Conservation (phyloP, 2,113 vertebrate genomes). For the Rhizomys pruinosus region DNA sequence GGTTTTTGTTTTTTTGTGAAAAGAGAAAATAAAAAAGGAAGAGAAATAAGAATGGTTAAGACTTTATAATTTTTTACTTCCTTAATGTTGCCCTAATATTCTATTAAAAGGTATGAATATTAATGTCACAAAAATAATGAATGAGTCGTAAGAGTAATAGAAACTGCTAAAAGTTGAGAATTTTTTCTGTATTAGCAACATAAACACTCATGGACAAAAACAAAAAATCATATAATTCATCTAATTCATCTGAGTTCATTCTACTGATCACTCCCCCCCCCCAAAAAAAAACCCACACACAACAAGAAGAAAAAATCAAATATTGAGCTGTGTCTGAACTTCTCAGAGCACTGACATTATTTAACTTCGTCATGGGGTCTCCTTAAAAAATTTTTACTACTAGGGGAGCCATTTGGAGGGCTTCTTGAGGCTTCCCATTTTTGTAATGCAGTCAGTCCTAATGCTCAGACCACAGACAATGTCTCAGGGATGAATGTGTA, state of each 20-base stretch:
- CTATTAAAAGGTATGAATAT: neutral
- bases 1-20: too few species aligned
- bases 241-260: neutral
- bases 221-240: neutral
- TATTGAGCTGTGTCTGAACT: neutral
- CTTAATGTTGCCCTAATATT: slow-evolving; percentile 43
- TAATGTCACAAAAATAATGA: neutral
- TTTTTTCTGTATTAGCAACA: slow-evolving; percentile 7
- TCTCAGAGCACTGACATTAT: neutral
- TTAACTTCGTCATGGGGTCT: neutral
- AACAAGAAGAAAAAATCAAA: too few species aligned
- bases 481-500: neutral
- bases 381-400: neutral
- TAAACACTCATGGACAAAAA: neutral
- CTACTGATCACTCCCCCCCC: neutral
- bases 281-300: too few species aligned
- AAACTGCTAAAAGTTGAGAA: slow-evolving; percentile 1
- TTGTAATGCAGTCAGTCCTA: neutral
- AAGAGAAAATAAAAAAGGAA: slow-evolving; percentile 30
- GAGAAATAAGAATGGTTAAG: slow-evolving; percentile 37
- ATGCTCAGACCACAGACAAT: neutral
- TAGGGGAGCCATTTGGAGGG: neutral
- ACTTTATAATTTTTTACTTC: slow-evolving; percentile 8
- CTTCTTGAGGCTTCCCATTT: neutral
- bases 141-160: neutral